Evolutionary conservation across 2,797 vertebrate genomes (phyloP).

Genomic region (Anolis apletophallus): DNA sequence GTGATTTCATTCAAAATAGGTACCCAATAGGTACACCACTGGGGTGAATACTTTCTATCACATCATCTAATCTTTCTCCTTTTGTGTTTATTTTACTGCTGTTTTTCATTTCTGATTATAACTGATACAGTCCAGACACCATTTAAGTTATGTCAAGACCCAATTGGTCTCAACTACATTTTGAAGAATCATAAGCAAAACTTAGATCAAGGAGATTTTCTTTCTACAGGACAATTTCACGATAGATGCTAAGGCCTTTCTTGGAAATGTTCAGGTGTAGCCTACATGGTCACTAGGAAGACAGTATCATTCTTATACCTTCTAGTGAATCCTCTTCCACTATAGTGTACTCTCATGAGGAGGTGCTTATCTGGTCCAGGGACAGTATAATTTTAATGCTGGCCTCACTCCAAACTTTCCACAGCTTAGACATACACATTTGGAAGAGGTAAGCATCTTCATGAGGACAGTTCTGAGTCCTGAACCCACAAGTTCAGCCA

Average conservation of each 20-base stretch:
- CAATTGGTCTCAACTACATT: neutral
- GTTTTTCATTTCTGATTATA: neutral
- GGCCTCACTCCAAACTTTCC: neutral
- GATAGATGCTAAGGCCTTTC: neutral
- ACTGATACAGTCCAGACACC: too few relatives aligned
- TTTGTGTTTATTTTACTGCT: too few relatives aligned
- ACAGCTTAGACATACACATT: neutral
- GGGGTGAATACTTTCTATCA: too few relatives aligned
- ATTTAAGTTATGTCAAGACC: neutral
- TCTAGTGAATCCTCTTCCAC: too few relatives aligned
- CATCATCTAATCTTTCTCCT: too few relatives aligned
- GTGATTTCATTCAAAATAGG: too few relatives aligned
- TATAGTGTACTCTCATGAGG: neutral
- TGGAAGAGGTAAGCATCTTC: neutral
- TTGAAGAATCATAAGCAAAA: neutral
- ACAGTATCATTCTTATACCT: neutral
- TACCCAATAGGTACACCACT: too few relatives aligned
- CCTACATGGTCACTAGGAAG: neutral
- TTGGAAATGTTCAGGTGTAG: neutral
- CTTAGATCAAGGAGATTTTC: neutral
- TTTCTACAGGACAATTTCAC: neutral
- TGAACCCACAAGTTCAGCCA: too few relatives aligned
- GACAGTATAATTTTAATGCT: neutral
- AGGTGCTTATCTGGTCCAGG: neutral
- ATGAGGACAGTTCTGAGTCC: neutral